These are phyloP conservation scores for Uromys caudimaculatus DNA, from an alignment of 2,797 vertebrate genomes.

Conservation along the genomic window DNA sequence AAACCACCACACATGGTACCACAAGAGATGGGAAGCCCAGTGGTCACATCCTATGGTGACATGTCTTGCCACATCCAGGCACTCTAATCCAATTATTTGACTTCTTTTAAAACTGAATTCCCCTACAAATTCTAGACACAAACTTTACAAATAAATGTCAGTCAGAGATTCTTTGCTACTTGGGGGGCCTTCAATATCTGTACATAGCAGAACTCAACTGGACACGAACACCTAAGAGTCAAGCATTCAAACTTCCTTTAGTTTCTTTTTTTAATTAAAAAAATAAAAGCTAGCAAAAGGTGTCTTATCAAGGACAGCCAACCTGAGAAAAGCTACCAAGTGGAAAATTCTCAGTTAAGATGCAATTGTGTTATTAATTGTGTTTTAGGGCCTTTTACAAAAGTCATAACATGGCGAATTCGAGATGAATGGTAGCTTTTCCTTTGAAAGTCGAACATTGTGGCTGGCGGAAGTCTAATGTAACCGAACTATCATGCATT, in stretches of 20 bases:
- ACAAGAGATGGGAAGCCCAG: neutral
- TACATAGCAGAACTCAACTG: constrained; percentile 59
- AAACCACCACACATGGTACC: neutral
- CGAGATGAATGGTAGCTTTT: constrained; percentile 73
- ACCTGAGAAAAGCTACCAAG: constrained; percentile 62
- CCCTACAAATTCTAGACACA: constrained; percentile 25
- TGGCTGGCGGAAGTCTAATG: constrained; percentile 48
- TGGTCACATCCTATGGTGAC: neutral
- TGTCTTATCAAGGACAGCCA: constrained; percentile 54
- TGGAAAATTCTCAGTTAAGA: constrained; percentile 78
- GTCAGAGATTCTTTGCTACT: constrained; percentile 52
- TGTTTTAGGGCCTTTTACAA: constrained; percentile 73
- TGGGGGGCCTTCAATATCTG: constrained; percentile 42
- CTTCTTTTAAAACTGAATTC: constrained; percentile 72
- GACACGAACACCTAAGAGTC: constrained; percentile 50
- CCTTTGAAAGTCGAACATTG: constrained; percentile 58
- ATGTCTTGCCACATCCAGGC: constrained; percentile 24
- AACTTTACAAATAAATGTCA: constrained; percentile 57
- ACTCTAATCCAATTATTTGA: constrained; percentile 61
- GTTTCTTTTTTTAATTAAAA: constrained; percentile 47
- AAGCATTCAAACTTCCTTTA: constrained; percentile 49
- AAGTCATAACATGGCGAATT: constrained; percentile 74
- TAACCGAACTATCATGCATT: neutral
- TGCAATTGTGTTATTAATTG: constrained; percentile 79
- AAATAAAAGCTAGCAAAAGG: constrained; percentile 56